Evolutionary conservation across 2,888 invertebrate species (phyloP).

Genomic region (Suillia variegata): DNA sequence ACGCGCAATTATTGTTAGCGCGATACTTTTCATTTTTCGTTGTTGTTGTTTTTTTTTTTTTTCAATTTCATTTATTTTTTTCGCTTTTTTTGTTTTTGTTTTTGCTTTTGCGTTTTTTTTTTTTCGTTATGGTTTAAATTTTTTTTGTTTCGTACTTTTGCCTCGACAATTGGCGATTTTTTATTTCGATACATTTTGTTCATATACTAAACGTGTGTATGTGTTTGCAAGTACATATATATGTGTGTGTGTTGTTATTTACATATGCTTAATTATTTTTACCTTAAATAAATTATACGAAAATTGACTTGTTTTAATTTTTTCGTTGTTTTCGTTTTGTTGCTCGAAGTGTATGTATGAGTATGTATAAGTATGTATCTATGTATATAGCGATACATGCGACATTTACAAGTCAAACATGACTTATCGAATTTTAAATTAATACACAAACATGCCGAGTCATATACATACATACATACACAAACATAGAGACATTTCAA

Average conservation of each 20-base stretch:
- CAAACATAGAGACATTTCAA: background rate
- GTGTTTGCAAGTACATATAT: slow-evolving; percentile 18
- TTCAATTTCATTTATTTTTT: slow-evolving; percentile 10
- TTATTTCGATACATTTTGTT: slow-evolving; percentile 31
- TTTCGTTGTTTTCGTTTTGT: slow-evolving; percentile 1
- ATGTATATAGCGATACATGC: too few species aligned
- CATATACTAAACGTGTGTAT: slow-evolving; percentile 14
- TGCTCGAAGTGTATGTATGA: too few species aligned
- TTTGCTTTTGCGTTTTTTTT: slow-evolving; percentile 5
- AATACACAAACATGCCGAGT: background rate
- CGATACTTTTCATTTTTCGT: too few species aligned
- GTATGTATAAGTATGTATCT: too few species aligned
- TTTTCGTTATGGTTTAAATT: too few species aligned
- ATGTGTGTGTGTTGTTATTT: slow-evolving; percentile 23
- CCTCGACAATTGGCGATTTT: slow-evolving; percentile 39
- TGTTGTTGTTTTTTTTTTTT: slow-evolving; percentile 45
- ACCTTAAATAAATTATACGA: slow-evolving; percentile 40
- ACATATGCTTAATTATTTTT: slow-evolving; percentile 54
- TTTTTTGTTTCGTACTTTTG: too few species aligned
- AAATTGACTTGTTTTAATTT: slow-evolving; percentile 13
- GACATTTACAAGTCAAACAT: too few species aligned
- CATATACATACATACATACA: too few species aligned
- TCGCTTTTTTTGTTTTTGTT: background rate
- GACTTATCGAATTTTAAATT: slow-evolving; percentile 35
- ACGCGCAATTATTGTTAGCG: slow-evolving; percentile 50